A percentile compares a stretch with the other conserved stretches of the same genome.
phyloP scores from a whole-genome alignment of 2,797 vertebrate genomes.

The Mastacembelus armatus region DNA sequence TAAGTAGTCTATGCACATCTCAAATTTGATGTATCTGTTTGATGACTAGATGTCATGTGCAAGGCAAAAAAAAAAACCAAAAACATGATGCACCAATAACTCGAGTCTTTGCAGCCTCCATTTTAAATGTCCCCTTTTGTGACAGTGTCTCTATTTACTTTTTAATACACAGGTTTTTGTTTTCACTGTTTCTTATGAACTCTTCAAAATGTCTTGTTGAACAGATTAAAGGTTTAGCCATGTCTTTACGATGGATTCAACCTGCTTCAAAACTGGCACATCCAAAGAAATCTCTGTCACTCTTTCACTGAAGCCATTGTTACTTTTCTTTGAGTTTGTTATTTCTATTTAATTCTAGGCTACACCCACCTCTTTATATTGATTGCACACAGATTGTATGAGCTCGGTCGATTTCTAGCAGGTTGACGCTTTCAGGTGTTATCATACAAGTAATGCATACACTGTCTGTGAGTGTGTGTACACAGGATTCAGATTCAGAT shows the following conservation, averaged over 20 bases:
- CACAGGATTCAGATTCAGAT: constrained; percentile 17
- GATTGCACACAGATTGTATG: not conserved
- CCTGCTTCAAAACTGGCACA: too few relatives aligned
- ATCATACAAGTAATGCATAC: not conserved
- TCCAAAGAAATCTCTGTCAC: not conserved
- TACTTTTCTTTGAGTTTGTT: not conserved
- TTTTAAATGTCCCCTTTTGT: too few relatives aligned
- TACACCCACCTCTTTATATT: constrained; percentile 1
- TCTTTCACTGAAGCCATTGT: not conserved
- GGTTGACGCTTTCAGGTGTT: constrained; percentile 7
- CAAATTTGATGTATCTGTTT: not conserved
- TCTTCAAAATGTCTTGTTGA: too few relatives aligned
- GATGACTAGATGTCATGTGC: too few relatives aligned
- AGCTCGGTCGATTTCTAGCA: not conserved
- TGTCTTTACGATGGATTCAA: too few relatives aligned
- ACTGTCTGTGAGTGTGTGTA: not conserved
- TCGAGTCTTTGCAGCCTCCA: too few relatives aligned
- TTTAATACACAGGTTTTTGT: too few relatives aligned
- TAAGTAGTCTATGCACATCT: constrained; percentile 2
- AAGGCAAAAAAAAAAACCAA: too few relatives aligned
- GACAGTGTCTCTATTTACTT: too few relatives aligned
- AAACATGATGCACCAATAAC: too few relatives aligned
- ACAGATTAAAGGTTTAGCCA: too few relatives aligned
- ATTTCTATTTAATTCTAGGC: constrained; percentile 1
- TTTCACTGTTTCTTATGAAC: too few relatives aligned